Percentiles rank a stretch among this genome's conserved stretches.
These are phyloP conservation scores for Laterallus jamaicensis DNA, from an alignment of 2,113 vertebrate species.

Conservation along the genomic window DNA sequence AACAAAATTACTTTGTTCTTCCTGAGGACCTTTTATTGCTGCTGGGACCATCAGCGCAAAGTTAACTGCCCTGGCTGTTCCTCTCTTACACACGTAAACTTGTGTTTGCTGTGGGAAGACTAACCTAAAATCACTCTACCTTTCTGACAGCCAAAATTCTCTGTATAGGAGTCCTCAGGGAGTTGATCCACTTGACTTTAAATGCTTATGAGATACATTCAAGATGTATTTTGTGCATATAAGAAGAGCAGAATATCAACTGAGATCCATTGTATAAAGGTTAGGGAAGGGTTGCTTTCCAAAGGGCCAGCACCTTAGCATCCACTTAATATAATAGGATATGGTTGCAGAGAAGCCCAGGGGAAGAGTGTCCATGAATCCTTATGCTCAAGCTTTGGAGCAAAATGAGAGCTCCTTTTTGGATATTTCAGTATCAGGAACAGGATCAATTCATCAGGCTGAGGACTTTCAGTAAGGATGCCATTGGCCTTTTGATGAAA, in stretches of 20 bases:
- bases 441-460: not conserved
- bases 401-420: not conserved
- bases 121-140: not conserved
- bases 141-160: not conserved
- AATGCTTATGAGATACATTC: not conserved
- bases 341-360: not conserved
- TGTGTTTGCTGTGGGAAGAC: not conserved
- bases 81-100: not conserved
- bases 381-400: not conserved
- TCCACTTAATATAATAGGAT: not conserved
- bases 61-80: not conserved
- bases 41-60: not conserved
- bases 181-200: not conserved
- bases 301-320: not conserved
- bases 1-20: not conserved
- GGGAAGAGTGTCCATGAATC: not conserved
- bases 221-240: not conserved
- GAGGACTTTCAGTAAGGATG: not conserved
- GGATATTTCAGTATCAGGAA: not conserved
- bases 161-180: not conserved
- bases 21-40: not conserved
- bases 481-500: not conserved
- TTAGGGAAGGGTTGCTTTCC: not conserved
- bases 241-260: not conserved
- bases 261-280: not conserved